phyloP scores from a whole-genome alignment of 1,140 invertebrate species.

The Aphis craccivora region DNA sequence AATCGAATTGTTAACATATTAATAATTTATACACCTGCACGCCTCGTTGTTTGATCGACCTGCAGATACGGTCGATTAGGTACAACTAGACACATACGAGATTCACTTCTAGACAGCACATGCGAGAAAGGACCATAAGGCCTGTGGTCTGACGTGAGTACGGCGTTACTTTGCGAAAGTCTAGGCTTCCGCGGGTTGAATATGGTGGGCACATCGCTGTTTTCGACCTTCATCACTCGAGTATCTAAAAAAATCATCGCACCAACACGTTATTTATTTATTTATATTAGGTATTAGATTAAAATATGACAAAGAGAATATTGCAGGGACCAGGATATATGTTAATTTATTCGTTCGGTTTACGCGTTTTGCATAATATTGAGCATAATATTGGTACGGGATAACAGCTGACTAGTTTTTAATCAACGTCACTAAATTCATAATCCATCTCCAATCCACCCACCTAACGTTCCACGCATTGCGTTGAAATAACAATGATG shows the following conservation, averaged over 20 bases:
- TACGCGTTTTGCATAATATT: neutral
- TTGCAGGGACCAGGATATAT: neutral
- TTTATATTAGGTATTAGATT: neutral
- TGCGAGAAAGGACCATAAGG: slow-evolving; percentile 46
- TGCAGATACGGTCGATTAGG: no score
- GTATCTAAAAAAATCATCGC: slow-evolving; percentile 7
- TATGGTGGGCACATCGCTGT: slow-evolving; percentile 56
- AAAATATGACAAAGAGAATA: neutral
- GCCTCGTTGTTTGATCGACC: neutral
- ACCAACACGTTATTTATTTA: no score
- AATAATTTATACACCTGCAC: neutral
- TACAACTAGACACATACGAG: slow-evolving; percentile 6
- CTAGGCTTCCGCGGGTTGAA: slow-evolving; percentile 56
- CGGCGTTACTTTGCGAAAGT: slow-evolving; percentile 47
- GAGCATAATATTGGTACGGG: neutral
- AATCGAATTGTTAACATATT: neutral
- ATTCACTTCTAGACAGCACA: slow-evolving; percentile 44
- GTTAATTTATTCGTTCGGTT: neutral
- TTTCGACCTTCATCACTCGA: slow-evolving; percentile 55
- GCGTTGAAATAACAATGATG: neutral
- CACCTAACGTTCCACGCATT: neutral
- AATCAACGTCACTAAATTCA: neutral
- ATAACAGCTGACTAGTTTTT: neutral
- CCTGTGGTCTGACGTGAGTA: slow-evolving; percentile 45
- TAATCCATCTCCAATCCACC: neutral